Evolutionary conservation across 2,113 vertebrate genomes (phyloP).

Genomic region (Charina bottae): DNA sequence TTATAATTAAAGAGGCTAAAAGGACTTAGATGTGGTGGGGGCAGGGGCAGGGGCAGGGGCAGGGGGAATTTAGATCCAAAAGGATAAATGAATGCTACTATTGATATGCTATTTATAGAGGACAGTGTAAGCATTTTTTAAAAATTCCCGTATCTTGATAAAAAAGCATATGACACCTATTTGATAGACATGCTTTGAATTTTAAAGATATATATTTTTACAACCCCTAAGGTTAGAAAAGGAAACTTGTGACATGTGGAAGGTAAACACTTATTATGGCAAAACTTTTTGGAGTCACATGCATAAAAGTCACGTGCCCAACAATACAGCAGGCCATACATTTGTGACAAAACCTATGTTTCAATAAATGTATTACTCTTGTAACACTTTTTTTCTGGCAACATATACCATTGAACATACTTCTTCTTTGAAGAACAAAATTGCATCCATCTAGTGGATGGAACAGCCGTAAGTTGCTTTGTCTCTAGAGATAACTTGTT

Average conservation of each 20-base stretch:
- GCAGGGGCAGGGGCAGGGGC: not conserved
- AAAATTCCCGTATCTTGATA: not conserved
- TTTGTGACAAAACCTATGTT: not conserved
- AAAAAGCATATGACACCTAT: not conserved
- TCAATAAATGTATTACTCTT: not conserved
- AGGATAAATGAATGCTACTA: not conserved
- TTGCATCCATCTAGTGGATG: not conserved
- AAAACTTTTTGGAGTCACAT: not conserved
- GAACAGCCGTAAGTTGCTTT: not conserved
- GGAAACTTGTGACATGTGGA: not conserved
- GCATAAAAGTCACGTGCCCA: not conserved
- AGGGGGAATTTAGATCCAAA: not conserved
- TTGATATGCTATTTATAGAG: not conserved
- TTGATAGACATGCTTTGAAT: not conserved
- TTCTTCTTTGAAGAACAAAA: not conserved
- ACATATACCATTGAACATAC: not conserved
- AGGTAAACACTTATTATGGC: not conserved
- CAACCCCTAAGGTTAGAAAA: not conserved
- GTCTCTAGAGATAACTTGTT: not conserved
- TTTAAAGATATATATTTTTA: not conserved
- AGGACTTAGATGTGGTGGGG: not conserved
- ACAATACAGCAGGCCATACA: not conserved
- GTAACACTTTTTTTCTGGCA: not conserved
- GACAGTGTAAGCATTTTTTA: not conserved
- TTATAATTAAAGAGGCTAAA: constrained; percentile 14